Base-by-base conservation (phyloP, 2,113 vertebrate genomes). In the Maccullochella peelii region DNA sequence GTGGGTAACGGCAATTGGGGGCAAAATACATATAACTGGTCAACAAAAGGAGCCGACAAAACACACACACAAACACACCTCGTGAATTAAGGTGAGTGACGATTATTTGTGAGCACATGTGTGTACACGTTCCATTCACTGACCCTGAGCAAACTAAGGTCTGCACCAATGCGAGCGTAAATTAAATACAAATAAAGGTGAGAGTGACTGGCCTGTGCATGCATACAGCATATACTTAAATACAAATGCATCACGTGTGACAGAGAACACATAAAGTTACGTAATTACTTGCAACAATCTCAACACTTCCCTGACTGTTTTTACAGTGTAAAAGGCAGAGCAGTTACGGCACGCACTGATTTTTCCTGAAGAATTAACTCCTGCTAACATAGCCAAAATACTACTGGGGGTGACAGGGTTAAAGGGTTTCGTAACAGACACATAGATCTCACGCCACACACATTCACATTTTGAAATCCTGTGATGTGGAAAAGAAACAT, bases 31-130 rank as follows among this genome's bases (percentile, higher is more conserved):
- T 69, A 27, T 73, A 91, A 92, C 88, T 83, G 61, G 73, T 73
- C 82, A 83, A 86, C 85, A 88, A 80, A 76, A 63, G 74, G 73
- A 68, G 75, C 54, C 82, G 73, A 69, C 49, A 69, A 71, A 44
- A 76, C 58, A 59, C 54, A 79, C 30, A 50, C 74, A 70, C 55
- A 75, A 52, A 79, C 63, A 79, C 66, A 54, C 18, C 57, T 65
- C 6, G 1, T 27, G 66, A 65, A 77, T 40, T 27, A 72, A 86
- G 72, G 80, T 50, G 27, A 83, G 49, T 55, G 67, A 79, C 80
- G 80, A 77, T 52, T 77, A 72, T n/a, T 77, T 68, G 79, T 73
- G 63, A 79, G 8, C 0, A 3, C 71, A 70, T 68, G 81, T 82
- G 61, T 77, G 42, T 15, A 68, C 77, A 77, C 9, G 66, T 66